These are phyloP conservation scores for Drosophila mimetica DNA, from an alignment of 2,888 invertebrate species.

Conservation along the genomic window DNA sequence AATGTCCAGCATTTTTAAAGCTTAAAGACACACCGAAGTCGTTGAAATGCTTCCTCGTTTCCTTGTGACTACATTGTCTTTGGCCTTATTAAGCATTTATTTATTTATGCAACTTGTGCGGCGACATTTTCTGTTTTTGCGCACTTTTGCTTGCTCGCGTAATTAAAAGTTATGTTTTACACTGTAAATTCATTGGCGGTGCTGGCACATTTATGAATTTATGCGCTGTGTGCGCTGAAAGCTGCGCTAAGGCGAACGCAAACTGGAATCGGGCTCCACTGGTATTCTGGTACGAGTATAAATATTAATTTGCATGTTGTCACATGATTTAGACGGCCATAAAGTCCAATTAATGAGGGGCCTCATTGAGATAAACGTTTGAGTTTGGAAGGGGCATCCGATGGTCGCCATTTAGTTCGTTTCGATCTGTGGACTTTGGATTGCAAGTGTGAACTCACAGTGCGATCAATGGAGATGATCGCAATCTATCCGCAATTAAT, in stretches of 20 bases:
- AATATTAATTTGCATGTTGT: conserved; percentile 74
- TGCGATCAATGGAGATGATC: conserved; percentile 9
- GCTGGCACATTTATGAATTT: conserved; percentile 59
- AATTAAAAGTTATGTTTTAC: conserved; percentile 66
- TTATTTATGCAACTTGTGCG: conserved; percentile 9
- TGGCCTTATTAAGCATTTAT: neutral
- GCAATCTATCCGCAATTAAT: conserved; percentile 42
- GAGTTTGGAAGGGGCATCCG: neutral
- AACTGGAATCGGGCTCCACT: conserved; percentile 28
- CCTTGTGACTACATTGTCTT: neutral
- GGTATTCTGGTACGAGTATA: conserved; percentile 39
- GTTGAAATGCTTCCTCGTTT: neutral
- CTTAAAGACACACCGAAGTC: neutral
- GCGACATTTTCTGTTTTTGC: conserved; percentile 12
- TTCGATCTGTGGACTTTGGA: neutral
- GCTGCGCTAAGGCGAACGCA: conserved; percentile 28
- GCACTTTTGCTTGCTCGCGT: conserved; percentile 37
- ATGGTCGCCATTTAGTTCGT: conserved; percentile 3
- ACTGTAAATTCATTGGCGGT: conserved; percentile 46
- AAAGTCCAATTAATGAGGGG: conserved; percentile 62
- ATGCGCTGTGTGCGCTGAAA: conserved; percentile 40
- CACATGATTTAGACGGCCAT: conserved; percentile 68
- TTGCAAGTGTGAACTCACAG: conserved; percentile 18
- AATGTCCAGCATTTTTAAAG: too few relatives aligned
- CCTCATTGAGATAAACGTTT: conserved; percentile 42